Base-by-base conservation (phyloP, 2,797 vertebrate species). In the Harpagifer antarcticus region DNA sequence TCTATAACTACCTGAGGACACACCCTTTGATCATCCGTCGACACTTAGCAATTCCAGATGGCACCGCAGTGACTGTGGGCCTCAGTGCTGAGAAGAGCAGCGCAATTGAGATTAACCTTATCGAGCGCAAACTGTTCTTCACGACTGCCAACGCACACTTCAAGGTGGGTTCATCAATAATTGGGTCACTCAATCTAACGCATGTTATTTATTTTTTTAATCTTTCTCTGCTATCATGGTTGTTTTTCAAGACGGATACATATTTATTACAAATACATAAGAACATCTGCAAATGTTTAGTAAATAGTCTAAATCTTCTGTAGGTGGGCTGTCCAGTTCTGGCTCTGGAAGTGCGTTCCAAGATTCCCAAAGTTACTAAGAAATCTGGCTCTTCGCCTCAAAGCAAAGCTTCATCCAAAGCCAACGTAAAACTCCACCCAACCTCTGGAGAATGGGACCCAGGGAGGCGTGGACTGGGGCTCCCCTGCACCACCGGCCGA, bases 91-190 rank as follows among this genome's bases (percentile, higher is more conserved):
- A 99, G 88, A 98, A 96, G 92, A 97, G 88, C 89, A 94, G 93
- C 63, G 96, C 96, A 15, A 97, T 97, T 66, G 97, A 99, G 94
- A 99, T 99, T 85, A 99, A 99, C 89, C 97, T 99, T 15, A 99
- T 99, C 76, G 98, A 99, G 92, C 96, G 98, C 84, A 99, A 99
- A 79, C 92, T 99, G 53, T 99, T 99, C 90, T 99, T 99, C 93
- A 99, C 98, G 52, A 99, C 98, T 3, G 98, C 98, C 87, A 99
- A 99, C 72, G 98, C 98, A 80, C 98, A 99, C 90, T 99, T 99
- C 91, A 99, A 99, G 94, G 98, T 93, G 68, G 47, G 83, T 33
- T 57, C 6, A 19, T 59, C 15, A 27, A 0, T n/a, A 2, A 11
- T 37, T 16, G 27, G 40, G 7, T 43, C 12, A 10, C 33, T 73